Evolutionary conservation across 1,140 invertebrate genomes (phyloP).

Genomic region (Heliconius eleuchia): DNA sequence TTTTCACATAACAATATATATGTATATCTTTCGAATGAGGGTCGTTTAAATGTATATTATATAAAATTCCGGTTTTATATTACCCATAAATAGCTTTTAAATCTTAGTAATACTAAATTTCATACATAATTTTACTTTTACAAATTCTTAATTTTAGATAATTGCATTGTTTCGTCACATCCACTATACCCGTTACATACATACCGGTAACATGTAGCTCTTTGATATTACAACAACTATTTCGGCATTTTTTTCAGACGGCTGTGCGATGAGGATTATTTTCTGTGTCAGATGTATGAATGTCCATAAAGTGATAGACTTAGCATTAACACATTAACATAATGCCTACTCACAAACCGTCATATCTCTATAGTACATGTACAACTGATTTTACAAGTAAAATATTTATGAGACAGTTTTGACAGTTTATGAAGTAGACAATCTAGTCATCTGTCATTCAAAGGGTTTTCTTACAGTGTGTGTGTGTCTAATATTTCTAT

Average conservation of each 20-base stretch:
- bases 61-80: neutral
- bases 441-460: constrained; percentile 52
- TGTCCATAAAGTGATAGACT: constrained; percentile 74
- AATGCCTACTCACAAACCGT: constrained; percentile 66
- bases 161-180: neutral
- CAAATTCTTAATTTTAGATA: neutral
- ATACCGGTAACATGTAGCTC: constrained; percentile 46
- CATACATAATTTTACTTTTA: neutral
- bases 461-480: constrained; percentile 42
- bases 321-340: constrained; percentile 79
- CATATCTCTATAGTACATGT: constrained; percentile 35
- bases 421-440: constrained; percentile 73
- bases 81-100: neutral
- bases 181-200: neutral
- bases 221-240: constrained; percentile 81
- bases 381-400: neutral
- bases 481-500: constrained; percentile 1
- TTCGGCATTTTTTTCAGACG: constrained; percentile 75
- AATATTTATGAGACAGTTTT: constrained; percentile 35
- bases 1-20: constrained; percentile 30
- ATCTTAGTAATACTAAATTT: neutral
- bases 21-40: neutral
- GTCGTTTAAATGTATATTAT: neutral
- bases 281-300: constrained; percentile 78
- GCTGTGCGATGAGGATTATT: constrained; percentile 77